Evolutionary conservation across 2,113 vertebrate genomes (phyloP).

Genomic region (Callaeas wilsoni): DNA sequence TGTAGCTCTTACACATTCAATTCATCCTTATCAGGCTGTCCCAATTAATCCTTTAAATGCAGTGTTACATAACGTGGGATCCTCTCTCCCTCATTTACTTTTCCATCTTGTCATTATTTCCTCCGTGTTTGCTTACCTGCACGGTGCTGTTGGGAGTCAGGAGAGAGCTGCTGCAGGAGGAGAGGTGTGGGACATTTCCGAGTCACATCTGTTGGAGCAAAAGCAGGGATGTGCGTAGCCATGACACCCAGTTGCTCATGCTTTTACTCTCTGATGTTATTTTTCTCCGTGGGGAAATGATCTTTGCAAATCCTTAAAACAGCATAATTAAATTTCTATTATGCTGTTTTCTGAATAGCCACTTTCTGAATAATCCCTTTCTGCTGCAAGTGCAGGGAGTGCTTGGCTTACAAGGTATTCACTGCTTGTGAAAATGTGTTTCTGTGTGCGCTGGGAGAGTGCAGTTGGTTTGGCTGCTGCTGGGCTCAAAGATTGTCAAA

Average conservation of each 20-base stretch:
- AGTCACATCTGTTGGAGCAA: neutral
- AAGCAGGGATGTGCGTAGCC: accelerated
- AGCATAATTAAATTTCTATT: neutral
- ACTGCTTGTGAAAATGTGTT: neutral
- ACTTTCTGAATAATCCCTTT: neutral
- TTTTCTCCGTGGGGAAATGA: neutral
- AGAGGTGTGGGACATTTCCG: neutral
- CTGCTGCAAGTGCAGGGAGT: neutral
- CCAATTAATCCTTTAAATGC: slow-evolving; percentile 56
- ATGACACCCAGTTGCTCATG: neutral
- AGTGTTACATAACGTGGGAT: slow-evolving; percentile 1
- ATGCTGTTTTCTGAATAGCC: neutral
- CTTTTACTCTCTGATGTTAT: neutral
- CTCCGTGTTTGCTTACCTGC: neutral
- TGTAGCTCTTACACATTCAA: slow-evolving; percentile 41
- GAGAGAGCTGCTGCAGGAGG: neutral
- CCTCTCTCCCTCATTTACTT: slow-evolving; percentile 35
- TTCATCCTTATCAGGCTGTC: slow-evolving; percentile 55
- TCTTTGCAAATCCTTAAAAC: neutral
- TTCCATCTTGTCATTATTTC: slow-evolving; percentile 3
- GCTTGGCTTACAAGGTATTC: neutral
- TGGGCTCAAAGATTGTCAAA: neutral
- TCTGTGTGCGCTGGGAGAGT: neutral
- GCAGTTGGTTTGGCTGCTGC: neutral
- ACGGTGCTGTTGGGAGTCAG: neutral